A percentile compares a stretch with the other conserved stretches of the same genome.
These are phyloP conservation scores for Lepidurus arcticus DNA, from an alignment of 1,140 invertebrate species.

Conservation along the genomic window DNA sequence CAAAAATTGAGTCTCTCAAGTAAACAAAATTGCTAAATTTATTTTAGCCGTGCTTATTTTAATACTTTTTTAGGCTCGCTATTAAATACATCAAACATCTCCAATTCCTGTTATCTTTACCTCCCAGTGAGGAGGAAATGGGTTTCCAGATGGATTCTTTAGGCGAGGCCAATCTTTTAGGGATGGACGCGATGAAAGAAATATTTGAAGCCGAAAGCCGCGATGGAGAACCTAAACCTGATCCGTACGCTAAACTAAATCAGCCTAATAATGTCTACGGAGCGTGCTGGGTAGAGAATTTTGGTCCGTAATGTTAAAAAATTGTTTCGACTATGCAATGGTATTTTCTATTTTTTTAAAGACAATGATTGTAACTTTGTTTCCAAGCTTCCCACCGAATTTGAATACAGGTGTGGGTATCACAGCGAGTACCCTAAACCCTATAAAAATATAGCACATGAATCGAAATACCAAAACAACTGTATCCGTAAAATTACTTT, in stretches of 20 bases:
- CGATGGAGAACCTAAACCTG: not conserved
- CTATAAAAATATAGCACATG: not conserved
- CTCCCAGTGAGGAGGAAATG: slow-evolving; percentile 25
- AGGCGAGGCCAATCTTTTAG: not conserved
- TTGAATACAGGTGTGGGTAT: slow-evolving; percentile 31
- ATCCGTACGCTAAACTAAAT: not conserved
- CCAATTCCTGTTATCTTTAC: slow-evolving; percentile 53
- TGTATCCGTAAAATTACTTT: slow-evolving; percentile 44
- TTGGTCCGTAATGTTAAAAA: not conserved
- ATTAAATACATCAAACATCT: slow-evolving; percentile 74
- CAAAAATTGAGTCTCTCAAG: slow-evolving; percentile 77
- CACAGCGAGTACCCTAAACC: slow-evolving; percentile 10
- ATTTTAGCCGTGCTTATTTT: not conserved
- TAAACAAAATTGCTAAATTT: slow-evolving; percentile 41
- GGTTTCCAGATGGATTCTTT: not conserved
- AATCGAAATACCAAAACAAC: not conserved
- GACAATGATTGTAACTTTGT: slow-evolving; percentile 29
- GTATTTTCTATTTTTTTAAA: slow-evolving; percentile 25
- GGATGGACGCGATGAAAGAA: not conserved
- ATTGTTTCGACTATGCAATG: no score
- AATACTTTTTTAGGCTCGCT: slow-evolving; percentile 53
- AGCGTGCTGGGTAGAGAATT: not conserved
- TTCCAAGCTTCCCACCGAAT: slow-evolving; percentile 30
- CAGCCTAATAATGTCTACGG: not conserved
- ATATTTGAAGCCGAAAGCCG: not conserved